Base-by-base conservation (phyloP, 1,140 invertebrate genomes). In the Megathymus violae region DNA sequence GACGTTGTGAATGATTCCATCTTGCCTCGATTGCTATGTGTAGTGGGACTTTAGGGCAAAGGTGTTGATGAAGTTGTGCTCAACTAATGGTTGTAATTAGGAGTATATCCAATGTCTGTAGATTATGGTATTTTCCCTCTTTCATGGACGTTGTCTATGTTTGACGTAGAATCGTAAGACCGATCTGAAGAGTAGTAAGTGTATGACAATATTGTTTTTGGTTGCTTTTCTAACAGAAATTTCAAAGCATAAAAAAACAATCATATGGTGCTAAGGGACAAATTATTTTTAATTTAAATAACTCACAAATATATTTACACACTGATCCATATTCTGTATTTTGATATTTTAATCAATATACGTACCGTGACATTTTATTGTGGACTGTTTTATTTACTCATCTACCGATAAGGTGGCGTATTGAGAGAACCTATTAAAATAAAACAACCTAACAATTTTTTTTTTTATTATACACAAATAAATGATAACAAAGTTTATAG, bases 1-100 rank as follows among this genome's bases (percentile, higher is more conserved):
- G 10, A 11, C 11, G 6, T 51, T 17, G 34, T 38, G 19, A 50
- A 34, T 27, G 22, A 13, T 34, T 22, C n/a, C 62, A 15, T 75
- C 74, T 88, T 89, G 86, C 86, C 82, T 87, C 47, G 46, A 66
- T 81, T 86, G 86, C 86, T 89, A 89, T 77, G 86, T 82, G 17
- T 36, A 51, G 67, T 62, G 71, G 78, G 78, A 56, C 61, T n/a
- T 67, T 70, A 44, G 41, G 74, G 76, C 54, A 34, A 64, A 71
- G 19, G 71, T 70, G 62, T 51, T 61, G 48, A 71, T 69, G 66
- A 62, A 67, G 71, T 63, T 64, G 71, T 74, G 74, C 74, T 78
- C 74, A 80, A 80, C 51, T 71, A 74, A 67, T 40, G 68, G 64
- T 76, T 67, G 47, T 71, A 65, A 47, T 34, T 47, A 59, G 41